Evolutionary conservation across 2,113 vertebrate genomes (phyloP), one percentile per base, ranked within the genome.

Genomic region (Butastur rufipennis): DNA sequence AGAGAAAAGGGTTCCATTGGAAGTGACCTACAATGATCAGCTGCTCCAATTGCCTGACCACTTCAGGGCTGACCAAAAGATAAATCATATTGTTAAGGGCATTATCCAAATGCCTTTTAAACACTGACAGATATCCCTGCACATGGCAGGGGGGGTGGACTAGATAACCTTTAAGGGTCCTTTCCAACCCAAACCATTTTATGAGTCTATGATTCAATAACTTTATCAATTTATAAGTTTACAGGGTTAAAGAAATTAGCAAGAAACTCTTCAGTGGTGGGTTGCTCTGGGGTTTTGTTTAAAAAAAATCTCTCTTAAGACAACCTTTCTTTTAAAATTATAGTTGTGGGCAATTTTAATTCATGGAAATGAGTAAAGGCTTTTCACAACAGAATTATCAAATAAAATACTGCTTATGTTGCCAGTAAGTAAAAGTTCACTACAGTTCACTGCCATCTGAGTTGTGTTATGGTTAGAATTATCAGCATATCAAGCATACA

Each of bases 121-220:
- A 61, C 27, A 56, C 8, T 53, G 56, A 38, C 22, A 71, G 9
- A 23, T 53, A 42, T 31, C 16, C 6, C 21, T 74, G 43, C 1
- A 6, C 0, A 0, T 29, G 31, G 13, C 10, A 18, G 11, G 16
- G 32, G 17, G 3, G 10, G 21, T 84, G 31, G 40, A 62, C 27
- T 15, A 50, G 13, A 66, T n/a, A 20, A 17, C 13, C 7, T 50
- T 55, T 67, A 72, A 73, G 66, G 10, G 6, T 34, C 11, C 6
- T 4, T 67, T 81, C 17, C 36, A 84, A 66, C 56, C 10, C 27
- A 68, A 72, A 73, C 17, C 3, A 2, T 81, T 85, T 19, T 48
- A 17, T 21, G 8, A 52, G 42, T 55, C 29, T 40, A 25, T 82
- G n/a, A 25, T 27, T 91, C 40, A 32, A 62, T 47, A 48, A 81